A percentile compares a stretch with the other conserved stretches of the same genome.
phyloP scores from a whole-genome alignment of 2,113 vertebrate species.

The Cephalopterus ornatus region DNA sequence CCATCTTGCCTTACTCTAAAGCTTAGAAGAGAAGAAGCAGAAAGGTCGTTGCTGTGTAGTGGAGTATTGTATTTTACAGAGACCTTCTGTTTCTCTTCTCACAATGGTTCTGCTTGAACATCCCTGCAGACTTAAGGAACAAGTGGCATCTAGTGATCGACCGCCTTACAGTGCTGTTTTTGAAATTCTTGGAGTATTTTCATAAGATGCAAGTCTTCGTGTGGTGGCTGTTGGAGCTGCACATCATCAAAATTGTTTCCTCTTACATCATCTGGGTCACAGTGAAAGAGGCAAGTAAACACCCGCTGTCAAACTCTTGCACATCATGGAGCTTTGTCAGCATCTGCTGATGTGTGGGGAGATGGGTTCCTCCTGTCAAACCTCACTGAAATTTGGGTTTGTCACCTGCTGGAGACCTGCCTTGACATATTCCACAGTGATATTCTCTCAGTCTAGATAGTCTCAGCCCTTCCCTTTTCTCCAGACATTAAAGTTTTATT shows the following conservation, averaged over 20 bases:
- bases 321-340: background rate
- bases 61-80: background rate
- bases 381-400: background rate
- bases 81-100: background rate
- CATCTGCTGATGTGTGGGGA: background rate
- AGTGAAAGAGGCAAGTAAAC: conserved; percentile 85
- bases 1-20: background rate
- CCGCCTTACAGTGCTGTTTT: conserved; percentile 93
- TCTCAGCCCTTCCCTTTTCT: background rate
- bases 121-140: conserved; percentile 85
- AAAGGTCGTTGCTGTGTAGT: background rate
- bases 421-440: background rate
- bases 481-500: background rate
- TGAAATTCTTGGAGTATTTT: conserved; percentile 95
- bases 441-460: background rate
- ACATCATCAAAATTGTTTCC: conserved; percentile 95
- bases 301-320: background rate
- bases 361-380: background rate
- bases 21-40: background rate
- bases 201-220: conserved; percentile 94
- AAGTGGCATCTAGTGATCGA: conserved; percentile 97
- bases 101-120: background rate
- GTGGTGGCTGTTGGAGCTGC: conserved; percentile 97
- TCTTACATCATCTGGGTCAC: conserved; percentile 92
- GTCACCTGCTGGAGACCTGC: background rate